Percentiles rank a stretch among this genome's conserved stretches.
Conservation (phyloP, 2,113 vertebrate species). For the Syrrhaptes paradoxus region DNA sequence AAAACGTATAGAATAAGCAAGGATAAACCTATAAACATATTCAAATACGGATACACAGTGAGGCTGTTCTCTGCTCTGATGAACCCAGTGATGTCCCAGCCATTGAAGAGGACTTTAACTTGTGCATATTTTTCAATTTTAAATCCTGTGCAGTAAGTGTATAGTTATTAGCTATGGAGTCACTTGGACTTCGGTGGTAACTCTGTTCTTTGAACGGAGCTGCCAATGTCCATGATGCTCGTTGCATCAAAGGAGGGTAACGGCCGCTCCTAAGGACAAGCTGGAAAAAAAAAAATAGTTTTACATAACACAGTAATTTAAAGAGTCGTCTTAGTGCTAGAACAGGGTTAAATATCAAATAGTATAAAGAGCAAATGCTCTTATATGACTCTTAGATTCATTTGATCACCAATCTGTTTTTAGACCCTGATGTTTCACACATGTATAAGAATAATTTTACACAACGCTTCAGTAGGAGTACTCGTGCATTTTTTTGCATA, state of each 20-base stretch:
- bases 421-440: not conserved
- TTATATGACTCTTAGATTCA: not conserved
- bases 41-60: conserved; percentile 69
- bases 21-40: not conserved
- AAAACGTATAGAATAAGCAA: not conserved
- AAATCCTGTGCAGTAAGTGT: conserved; percentile 76
- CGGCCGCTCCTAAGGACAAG: conserved; percentile 61
- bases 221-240: conserved; percentile 75
- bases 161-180: conserved; percentile 90
- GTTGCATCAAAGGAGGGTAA: conserved; percentile 86
- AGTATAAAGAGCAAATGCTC: not conserved
- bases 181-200: conserved; percentile 77
- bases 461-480: not conserved
- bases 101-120: not conserved
- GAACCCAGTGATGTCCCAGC: not conserved
- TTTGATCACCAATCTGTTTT: not conserved
- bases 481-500: not conserved
- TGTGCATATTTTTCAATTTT: conserved; percentile 74
- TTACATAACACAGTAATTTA: not conserved
- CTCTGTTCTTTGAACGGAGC: conserved; percentile 86
- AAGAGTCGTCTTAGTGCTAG: not conserved
- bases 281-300: conserved; percentile 57
- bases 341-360: not conserved
- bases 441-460: not conserved
- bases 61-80: not conserved